phyloP scores from a whole-genome alignment of 53 echinoderm and acorn worm species.

The Temnopleurus reevesii region DNA sequence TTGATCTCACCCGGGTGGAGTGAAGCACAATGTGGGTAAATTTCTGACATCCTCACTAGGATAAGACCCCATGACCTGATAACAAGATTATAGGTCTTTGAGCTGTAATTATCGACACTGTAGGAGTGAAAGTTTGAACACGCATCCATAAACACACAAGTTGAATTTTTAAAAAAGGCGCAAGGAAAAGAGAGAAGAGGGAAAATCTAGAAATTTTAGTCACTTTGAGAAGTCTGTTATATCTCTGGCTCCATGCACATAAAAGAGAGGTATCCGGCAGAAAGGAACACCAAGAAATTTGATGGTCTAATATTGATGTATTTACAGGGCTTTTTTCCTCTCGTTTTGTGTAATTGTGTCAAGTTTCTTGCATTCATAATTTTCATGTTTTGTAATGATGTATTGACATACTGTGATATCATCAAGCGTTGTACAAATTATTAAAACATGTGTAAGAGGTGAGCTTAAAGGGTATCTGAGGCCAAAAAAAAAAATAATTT shows the following conservation, averaged over 20 bases:
- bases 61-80: too few species aligned
- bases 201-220: constrained; percentile 36
- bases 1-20: too few species aligned
- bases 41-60: too few species aligned
- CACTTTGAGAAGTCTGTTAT: constrained; percentile 38
- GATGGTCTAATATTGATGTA: not conserved
- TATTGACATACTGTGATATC: not conserved
- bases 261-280: not conserved
- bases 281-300: constrained; percentile 36
- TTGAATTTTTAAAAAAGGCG: too few species aligned
- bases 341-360: not conserved
- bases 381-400: not conserved
- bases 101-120: too few species aligned
- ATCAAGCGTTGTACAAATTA: not conserved
- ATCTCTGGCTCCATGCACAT: constrained; percentile 59
- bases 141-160: too few species aligned
- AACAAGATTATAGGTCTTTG: too few species aligned
- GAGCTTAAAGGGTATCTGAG: too few species aligned
- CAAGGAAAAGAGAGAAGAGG: not conserved
- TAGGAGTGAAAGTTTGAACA: too few species aligned
- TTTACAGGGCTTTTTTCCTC: not conserved
- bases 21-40: too few species aligned
- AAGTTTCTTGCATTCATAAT: not conserved
- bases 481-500: too few species aligned
- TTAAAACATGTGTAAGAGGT: not conserved